phyloP scores from a whole-genome alignment of 2,888 invertebrate genomes.

The Linhomoeus sp. region DNA sequence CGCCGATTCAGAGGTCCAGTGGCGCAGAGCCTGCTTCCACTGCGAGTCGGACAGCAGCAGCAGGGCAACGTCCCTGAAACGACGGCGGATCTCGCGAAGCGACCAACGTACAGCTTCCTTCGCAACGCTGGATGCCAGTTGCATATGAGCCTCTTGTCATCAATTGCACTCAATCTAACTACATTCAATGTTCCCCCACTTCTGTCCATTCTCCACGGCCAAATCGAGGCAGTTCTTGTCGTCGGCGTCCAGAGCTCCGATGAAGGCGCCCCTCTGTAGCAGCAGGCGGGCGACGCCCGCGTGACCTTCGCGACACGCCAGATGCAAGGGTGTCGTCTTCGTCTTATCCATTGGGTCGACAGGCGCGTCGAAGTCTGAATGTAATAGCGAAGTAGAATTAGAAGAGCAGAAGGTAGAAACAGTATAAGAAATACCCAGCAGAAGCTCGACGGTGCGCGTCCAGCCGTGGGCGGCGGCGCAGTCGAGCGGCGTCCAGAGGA shows the following conservation, averaged over 20 bases:
- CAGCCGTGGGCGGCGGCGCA: slow-evolving; percentile 32
- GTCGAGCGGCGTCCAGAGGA: slow-evolving; percentile 33
- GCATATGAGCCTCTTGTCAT: not conserved
- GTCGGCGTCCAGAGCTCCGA: slow-evolving; percentile 26
- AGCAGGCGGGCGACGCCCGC: slow-evolving; percentile 28
- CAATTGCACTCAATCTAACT: not conserved
- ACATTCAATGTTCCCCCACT: slow-evolving; percentile 14
- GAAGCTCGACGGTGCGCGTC: slow-evolving; percentile 24
- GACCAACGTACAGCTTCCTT: too few relatives aligned
- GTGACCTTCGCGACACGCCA: slow-evolving; percentile 30
- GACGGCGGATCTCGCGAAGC: too few relatives aligned
- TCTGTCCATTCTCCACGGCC: slow-evolving; percentile 30
- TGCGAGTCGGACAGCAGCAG: slow-evolving; percentile 28
- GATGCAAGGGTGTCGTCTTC: slow-evolving; percentile 32
- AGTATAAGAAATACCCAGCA: slow-evolving; percentile 19
- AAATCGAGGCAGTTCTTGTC: slow-evolving; percentile 31
- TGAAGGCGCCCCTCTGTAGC: slow-evolving; percentile 28
- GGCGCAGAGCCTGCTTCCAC: slow-evolving; percentile 32
- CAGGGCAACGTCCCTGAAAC: slow-evolving; percentile 29
- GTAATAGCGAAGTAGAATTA: not conserved
- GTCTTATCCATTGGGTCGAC: slow-evolving; percentile 27
- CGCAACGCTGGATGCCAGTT: too few relatives aligned
- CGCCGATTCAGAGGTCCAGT: slow-evolving; percentile 14
- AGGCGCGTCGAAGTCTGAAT: slow-evolving; percentile 7
- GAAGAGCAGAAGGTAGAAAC: not conserved